Conservation (phyloP, 2,113 vertebrate species). For the Otus sunia region DNA sequence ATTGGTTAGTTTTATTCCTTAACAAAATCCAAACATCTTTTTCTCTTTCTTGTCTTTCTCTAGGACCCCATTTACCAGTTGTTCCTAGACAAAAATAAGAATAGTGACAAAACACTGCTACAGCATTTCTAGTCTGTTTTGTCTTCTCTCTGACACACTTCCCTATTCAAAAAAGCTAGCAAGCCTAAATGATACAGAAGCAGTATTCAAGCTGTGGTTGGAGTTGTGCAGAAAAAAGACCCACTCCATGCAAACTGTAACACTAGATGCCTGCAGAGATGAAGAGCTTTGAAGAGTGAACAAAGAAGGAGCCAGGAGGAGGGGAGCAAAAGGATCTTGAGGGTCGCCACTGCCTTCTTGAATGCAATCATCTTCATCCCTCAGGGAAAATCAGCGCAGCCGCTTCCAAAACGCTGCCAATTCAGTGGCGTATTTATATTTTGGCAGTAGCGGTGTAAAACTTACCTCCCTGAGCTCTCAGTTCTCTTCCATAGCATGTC, state of each 20-base stretch:
- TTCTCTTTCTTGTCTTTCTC: neutral
- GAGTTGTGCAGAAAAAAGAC: neutral
- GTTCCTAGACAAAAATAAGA: neutral
- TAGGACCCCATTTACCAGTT: neutral
- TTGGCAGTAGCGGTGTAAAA: neutral
- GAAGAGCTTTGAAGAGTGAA: neutral
- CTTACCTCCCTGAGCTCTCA: neutral
- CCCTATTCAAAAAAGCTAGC: neutral
- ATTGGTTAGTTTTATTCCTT: neutral
- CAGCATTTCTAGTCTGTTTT: neutral
- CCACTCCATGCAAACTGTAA: neutral
- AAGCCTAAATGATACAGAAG: neutral
- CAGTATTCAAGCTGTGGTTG: neutral
- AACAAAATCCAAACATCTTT: neutral
- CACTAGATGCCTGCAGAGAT: neutral
- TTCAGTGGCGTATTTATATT: fast-evolving
- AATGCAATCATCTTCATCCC: neutral
- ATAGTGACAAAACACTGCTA: neutral
- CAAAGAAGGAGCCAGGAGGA: neutral
- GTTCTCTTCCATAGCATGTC: neutral
- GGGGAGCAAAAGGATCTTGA: neutral
- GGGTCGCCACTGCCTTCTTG: neutral
- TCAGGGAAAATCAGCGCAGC: neutral
- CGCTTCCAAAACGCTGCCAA: neutral
- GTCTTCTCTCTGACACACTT: neutral